Evolutionary conservation across 1,140 invertebrate species (phyloP).

Genomic region (Andrena cerasifolii): DNA sequence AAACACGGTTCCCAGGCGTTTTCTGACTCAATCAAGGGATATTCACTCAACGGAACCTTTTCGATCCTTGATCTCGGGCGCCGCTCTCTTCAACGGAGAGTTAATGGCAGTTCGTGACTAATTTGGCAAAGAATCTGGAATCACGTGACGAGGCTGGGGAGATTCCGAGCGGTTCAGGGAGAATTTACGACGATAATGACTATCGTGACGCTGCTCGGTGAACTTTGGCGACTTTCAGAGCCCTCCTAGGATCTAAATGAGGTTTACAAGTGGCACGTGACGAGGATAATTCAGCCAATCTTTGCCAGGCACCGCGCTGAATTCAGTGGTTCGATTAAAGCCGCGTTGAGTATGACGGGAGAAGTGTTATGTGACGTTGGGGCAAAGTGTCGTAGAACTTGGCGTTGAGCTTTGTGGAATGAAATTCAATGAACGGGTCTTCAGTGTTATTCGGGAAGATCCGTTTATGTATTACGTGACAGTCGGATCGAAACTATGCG

Average conservation of each 20-base stretch:
- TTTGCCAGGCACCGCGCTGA: neutral
- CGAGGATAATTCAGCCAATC: constrained; percentile 18
- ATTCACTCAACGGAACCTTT: neutral
- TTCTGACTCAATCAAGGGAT: neutral
- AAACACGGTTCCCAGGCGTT: neutral
- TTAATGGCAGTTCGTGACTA: constrained; percentile 13
- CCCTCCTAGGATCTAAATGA: constrained; percentile 32
- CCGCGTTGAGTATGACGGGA: neutral
- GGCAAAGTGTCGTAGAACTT: constrained; percentile 15
- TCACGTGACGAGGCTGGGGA: neutral
- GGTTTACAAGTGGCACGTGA: constrained; percentile 52
- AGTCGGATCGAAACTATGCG: too few species aligned
- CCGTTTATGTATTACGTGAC: neutral
- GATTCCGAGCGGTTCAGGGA: constrained; percentile 19
- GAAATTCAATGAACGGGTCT: neutral
- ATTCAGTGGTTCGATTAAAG: constrained; percentile 25
- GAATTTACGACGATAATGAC: constrained; percentile 47
- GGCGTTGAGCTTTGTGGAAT: neutral
- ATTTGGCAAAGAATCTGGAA: constrained; percentile 23
- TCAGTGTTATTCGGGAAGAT: neutral
- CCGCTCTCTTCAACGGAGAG: neutral
- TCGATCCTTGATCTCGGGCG: neutral
- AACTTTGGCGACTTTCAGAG: constrained; percentile 43
- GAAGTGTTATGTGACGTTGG: neutral
- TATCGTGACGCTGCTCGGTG: constrained; percentile 22